These are phyloP conservation scores for Malthinus seriepunctatus DNA, from an alignment of 2,888 invertebrate genomes.

Conservation along the genomic window DNA sequence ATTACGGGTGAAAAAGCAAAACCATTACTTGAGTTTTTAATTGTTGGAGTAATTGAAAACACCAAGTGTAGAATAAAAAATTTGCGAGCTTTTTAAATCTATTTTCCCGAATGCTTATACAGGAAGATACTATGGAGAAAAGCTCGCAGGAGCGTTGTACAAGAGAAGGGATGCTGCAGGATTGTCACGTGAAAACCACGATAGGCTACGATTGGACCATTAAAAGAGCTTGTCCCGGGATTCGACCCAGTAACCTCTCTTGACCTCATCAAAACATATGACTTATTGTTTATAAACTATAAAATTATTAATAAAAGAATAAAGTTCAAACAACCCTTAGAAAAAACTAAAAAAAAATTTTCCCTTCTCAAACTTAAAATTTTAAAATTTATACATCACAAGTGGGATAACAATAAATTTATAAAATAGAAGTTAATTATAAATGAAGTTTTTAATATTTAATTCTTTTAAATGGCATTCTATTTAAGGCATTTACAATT, in stretches of 20 bases:
- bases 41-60: neutral
- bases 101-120: constrained; percentile 33
- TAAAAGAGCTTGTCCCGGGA: constrained; percentile 50
- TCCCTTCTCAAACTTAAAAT: too few relatives aligned
- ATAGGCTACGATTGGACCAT: constrained; percentile 47
- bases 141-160: constrained; percentile 35
- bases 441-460: constrained; percentile 5
- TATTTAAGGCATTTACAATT: constrained; percentile 15
- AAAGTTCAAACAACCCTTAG: neutral
- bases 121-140: constrained; percentile 36
- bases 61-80: neutral
- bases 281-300: constrained; percentile 23
- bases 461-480: constrained; percentile 9
- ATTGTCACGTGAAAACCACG: constrained; percentile 47
- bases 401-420: too few relatives aligned
- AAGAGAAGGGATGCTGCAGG: constrained; percentile 53
- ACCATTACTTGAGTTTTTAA: neutral
- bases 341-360: neutral
- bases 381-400: too few relatives aligned
- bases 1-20: neutral
- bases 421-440: neutral
- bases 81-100: constrained; percentile 24
- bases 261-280: constrained; percentile 49
- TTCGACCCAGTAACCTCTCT: constrained; percentile 55
- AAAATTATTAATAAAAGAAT: neutral